Conservation (phyloP, 2,888 invertebrate genomes). For the Coenonympha arcania region DNA sequence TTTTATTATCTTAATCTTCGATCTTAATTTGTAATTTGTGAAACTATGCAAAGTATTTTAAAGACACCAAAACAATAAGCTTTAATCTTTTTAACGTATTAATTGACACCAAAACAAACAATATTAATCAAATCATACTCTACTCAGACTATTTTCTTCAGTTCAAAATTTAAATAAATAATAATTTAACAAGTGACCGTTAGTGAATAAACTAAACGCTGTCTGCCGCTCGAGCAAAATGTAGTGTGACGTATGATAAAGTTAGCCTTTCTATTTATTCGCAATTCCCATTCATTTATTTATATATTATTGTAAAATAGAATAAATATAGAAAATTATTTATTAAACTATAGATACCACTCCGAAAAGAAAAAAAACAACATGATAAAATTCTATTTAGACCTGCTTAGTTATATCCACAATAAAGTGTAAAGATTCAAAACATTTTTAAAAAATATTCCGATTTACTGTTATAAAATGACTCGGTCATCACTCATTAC, state of each 20-base stretch:
- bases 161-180: slow-evolving; percentile 12
- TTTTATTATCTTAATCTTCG: too few species aligned
- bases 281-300: slow-evolving; percentile 32
- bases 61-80: slow-evolving; percentile 9
- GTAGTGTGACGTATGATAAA: slow-evolving; percentile 37
- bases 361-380: slow-evolving; percentile 62
- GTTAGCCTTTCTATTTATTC: slow-evolving; percentile 36
- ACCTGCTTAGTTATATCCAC: slow-evolving; percentile 57
- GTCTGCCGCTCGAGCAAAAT: slow-evolving; percentile 17
- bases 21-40: slow-evolving; percentile 41
- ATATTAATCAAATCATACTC: slow-evolving; percentile 20
- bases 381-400: slow-evolving; percentile 63
- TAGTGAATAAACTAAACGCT: slow-evolving; percentile 12
- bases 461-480: slow-evolving; percentile 59
- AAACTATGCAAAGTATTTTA: slow-evolving; percentile 2
- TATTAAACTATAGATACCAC: slow-evolving; percentile 58
- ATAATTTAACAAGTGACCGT: slow-evolving; percentile 9
- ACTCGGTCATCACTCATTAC: slow-evolving; percentile 55
- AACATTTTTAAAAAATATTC: slow-evolving; percentile 71
- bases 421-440: slow-evolving; percentile 62
- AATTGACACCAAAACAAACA: slow-evolving; percentile 14
- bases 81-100: not conserved
- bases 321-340: slow-evolving; percentile 63
- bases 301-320: slow-evolving; percentile 33
- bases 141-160: slow-evolving; percentile 24